These are phyloP conservation scores for Lordiphosa mommai DNA, from an alignment of 1,140 invertebrate species.

Conservation along the genomic window DNA sequence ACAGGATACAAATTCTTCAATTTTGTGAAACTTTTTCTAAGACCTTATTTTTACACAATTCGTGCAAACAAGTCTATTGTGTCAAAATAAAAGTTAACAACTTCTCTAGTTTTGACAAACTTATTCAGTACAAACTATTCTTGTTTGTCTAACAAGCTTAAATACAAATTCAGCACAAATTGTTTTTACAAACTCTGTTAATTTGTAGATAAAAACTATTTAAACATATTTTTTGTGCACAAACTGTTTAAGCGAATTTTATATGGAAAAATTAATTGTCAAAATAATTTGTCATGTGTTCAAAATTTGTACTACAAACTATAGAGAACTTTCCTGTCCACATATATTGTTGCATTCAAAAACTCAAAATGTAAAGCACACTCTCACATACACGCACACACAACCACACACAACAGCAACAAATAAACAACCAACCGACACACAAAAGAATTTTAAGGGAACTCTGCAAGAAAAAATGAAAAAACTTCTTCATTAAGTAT, in stretches of 20 bases:
- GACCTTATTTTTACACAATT: too few relatives aligned
- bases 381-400: constrained; percentile 6
- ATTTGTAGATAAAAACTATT: neutral
- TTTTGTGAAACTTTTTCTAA: too few relatives aligned
- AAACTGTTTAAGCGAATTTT: neutral
- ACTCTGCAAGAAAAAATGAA: constrained; percentile 3
- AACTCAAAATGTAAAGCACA: constrained; percentile 1
- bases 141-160: too few relatives aligned
- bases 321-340: constrained; percentile 1
- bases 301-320: neutral
- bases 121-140: too few relatives aligned
- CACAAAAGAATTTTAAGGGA: constrained; percentile 17
- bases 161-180: too few relatives aligned
- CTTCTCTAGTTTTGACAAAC: too few relatives aligned
- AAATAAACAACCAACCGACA: constrained; percentile 13
- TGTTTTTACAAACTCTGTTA: too few relatives aligned
- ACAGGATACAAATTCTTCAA: too few relatives aligned
- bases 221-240: neutral
- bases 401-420: constrained; percentile 11
- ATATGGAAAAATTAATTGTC: neutral
- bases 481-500: constrained; percentile 63
- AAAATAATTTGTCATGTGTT: neutral
- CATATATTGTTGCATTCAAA: too few relatives aligned
- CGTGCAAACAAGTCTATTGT: too few relatives aligned
- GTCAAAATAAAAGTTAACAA: too few relatives aligned